A percentile compares a stretch with the other conserved stretches of the same genome.
Evolutionary conservation across 2,888 invertebrate species (phyloP).

Genomic region (Aphelenchoides bicaudatus): DNA sequence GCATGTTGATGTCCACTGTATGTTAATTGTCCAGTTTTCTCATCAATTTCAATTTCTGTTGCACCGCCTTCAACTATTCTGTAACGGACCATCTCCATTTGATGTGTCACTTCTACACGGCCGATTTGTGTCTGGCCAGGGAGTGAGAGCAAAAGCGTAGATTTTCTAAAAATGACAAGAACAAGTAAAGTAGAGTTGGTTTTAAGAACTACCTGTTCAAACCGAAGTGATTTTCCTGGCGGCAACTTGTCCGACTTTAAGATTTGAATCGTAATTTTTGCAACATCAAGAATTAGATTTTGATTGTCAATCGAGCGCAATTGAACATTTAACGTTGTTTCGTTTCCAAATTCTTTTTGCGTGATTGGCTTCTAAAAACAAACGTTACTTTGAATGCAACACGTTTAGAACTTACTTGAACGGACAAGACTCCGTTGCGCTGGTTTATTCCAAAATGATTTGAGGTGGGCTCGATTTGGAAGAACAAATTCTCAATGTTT

Average conservation of each 20-base stretch:
- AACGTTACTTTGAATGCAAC: neutral
- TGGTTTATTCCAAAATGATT: neutral
- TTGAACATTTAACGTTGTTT: neutral
- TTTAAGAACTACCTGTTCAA: conserved; percentile 3
- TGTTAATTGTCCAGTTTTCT: neutral
- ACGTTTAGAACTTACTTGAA: neutral
- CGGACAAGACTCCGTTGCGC: conserved; percentile 2
- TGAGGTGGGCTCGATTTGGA: neutral
- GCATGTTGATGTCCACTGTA: neutral
- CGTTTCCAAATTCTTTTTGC: neutral
- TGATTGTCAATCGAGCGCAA: neutral
- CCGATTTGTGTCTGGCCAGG: conserved; percentile 10
- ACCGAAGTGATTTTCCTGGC: neutral
- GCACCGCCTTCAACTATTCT: neutral
- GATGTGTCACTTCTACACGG: neutral
- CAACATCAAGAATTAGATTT: too few species aligned
- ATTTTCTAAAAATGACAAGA: too few species aligned
- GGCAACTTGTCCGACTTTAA: neutral
- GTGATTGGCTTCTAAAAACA: conserved; percentile 5
- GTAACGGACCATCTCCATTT: too few species aligned
- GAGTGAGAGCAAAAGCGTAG: neutral
- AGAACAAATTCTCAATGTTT: neutral
- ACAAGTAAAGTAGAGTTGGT: too few species aligned
- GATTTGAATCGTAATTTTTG: neutral
- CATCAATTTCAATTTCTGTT: neutral